Conservation (phyloP, 1,140 invertebrate genomes). For the Pogonognathellus flavescens region DNA sequence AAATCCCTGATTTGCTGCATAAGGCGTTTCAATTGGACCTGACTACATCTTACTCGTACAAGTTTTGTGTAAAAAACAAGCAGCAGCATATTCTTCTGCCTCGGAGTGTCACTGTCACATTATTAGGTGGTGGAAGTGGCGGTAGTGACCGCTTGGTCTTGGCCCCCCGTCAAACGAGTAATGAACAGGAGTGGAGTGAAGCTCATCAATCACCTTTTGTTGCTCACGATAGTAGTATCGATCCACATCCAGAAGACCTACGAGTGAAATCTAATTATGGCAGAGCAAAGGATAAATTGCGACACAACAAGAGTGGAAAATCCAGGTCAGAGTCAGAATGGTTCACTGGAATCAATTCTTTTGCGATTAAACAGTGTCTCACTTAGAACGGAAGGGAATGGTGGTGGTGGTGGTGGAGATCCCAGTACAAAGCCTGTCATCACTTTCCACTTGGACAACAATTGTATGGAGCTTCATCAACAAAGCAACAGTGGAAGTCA, state of each 20-base stretch:
- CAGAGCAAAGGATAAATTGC: slow-evolving; percentile 51
- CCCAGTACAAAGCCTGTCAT: slow-evolving; percentile 23
- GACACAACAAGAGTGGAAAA: slow-evolving; percentile 19
- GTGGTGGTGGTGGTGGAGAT: neutral
- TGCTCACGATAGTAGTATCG: slow-evolving; percentile 32
- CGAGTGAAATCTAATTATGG: slow-evolving; percentile 51
- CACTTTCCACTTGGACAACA: slow-evolving; percentile 35
- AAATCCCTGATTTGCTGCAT: slow-evolving; percentile 16
- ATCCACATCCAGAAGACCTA: slow-evolving; percentile 43
- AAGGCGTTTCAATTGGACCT: slow-evolving; percentile 35
- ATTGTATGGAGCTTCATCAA: neutral
- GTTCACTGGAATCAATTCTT: slow-evolving; percentile 47
- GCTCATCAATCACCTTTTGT: slow-evolving; percentile 49
- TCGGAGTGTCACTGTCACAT: slow-evolving; percentile 29
- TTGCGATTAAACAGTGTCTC: slow-evolving; percentile 50
- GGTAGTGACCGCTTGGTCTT: slow-evolving; percentile 36
- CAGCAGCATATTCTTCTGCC: slow-evolving; percentile 21
- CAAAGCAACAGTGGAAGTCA: neutral
- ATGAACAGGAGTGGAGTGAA: slow-evolving; percentile 46
- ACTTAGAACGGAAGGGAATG: slow-evolving; percentile 3
- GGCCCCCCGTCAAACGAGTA: slow-evolving; percentile 38
- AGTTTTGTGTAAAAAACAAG: slow-evolving; percentile 28
- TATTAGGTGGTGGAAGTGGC: slow-evolving; percentile 27
- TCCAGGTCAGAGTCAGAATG: slow-evolving; percentile 31
- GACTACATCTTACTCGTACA: slow-evolving; percentile 48